A percentile compares a stretch with the other conserved stretches of the same genome.
These are phyloP conservation scores for Lepidurus couesii DNA, from an alignment of 1,140 invertebrate genomes.

Conservation along the genomic window DNA sequence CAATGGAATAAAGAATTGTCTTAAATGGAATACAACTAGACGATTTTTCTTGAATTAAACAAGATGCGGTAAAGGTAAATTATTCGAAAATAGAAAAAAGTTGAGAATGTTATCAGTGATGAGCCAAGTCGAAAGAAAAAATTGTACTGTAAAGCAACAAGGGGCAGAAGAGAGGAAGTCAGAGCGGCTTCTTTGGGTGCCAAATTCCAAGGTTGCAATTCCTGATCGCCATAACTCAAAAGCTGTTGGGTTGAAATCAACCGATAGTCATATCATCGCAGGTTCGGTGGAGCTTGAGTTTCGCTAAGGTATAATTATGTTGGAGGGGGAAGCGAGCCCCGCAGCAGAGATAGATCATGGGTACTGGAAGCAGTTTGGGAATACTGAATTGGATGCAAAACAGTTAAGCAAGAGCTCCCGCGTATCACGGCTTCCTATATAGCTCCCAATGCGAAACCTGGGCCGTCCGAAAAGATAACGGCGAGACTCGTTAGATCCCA, in stretches of 20 bases:
- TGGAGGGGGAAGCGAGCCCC: background rate
- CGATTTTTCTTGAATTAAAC: no score
- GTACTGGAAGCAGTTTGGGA: background rate
- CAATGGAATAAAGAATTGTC: no score
- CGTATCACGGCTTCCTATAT: conserved; percentile 9
- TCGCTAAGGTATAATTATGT: background rate
- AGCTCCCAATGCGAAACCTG: background rate
- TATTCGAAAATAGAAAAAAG: no score
- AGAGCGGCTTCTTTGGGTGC: background rate
- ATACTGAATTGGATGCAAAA: background rate
- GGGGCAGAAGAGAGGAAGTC: background rate
- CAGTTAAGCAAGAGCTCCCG: background rate
- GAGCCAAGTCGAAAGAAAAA: background rate
- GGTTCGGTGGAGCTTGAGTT: conserved; percentile 2
- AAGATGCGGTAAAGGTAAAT: no score
- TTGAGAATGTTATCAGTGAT: background rate
- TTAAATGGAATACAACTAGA: no score
- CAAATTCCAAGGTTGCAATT: background rate
- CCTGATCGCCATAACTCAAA: background rate
- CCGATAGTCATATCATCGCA: conserved; percentile 1
- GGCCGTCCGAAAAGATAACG: background rate
- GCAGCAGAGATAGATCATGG: conserved; percentile 3
- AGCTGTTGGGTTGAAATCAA: conserved; percentile 16
- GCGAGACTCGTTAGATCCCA: background rate
- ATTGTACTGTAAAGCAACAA: background rate